Evolutionary conservation across 2,113 vertebrate species (phyloP).

Genomic region (Rhynchomys soricoides): DNA sequence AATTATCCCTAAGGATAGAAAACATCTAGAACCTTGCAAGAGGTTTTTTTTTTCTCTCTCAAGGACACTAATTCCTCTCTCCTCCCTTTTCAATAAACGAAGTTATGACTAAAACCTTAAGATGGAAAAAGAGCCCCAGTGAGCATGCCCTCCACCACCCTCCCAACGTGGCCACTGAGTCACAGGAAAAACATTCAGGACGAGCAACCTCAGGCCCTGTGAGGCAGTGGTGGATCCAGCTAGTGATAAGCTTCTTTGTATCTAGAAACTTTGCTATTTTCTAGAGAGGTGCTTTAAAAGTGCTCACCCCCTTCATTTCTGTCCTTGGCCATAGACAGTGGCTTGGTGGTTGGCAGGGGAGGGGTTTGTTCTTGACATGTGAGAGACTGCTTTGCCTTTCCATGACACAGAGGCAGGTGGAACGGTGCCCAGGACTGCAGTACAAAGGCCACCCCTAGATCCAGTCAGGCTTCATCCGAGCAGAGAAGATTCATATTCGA

Average conservation of each 20-base stretch:
- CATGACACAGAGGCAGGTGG: not conserved
- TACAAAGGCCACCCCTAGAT: not conserved
- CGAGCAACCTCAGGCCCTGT: slow-evolving; percentile 24
- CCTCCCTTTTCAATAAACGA: slow-evolving; percentile 32
- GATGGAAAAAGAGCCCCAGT: slow-evolving; percentile 48
- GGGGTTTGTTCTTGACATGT: not conserved
- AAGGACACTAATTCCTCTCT: not conserved
- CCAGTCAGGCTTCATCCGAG: not conserved
- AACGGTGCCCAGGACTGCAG: not conserved
- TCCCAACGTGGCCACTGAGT: slow-evolving; percentile 28
- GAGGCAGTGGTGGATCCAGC: not conserved
- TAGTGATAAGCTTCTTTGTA: slow-evolving; percentile 34
- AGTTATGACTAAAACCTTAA: slow-evolving; percentile 32
- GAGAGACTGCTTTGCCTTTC: not conserved
- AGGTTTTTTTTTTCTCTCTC: not conserved
- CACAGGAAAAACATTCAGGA: slow-evolving; percentile 34
- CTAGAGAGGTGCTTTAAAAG: slow-evolving; percentile 25
- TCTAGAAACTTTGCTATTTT: slow-evolving; percentile 39
- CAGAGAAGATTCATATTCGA: not conserved
- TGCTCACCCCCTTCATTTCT: not conserved
- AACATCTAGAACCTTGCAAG: not conserved
- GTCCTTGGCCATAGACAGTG: not conserved
- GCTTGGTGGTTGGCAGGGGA: not conserved
- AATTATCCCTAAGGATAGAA: slow-evolving; percentile 28
- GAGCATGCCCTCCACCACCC: slow-evolving; percentile 47